Conservation (phyloP, 2,797 vertebrate species). For the Parauchenoglanis ngamensis region DNA sequence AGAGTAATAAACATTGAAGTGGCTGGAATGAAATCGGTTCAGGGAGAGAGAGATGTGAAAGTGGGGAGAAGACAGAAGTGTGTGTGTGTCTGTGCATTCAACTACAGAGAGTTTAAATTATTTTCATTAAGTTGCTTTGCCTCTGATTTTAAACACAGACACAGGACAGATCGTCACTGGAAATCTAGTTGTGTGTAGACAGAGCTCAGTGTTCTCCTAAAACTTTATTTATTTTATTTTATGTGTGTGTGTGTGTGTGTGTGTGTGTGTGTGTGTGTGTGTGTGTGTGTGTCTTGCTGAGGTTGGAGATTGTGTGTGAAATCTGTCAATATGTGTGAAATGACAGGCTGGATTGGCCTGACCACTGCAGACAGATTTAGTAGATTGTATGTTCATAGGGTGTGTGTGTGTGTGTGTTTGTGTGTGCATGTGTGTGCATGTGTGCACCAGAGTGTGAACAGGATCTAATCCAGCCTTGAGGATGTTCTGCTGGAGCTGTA, state of each 20-base stretch:
- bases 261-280: constrained; percentile 3
- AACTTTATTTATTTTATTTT: constrained; percentile 7
- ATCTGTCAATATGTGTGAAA: constrained; percentile 53
- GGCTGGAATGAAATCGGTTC: constrained; percentile 31
- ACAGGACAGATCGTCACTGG: not conserved
- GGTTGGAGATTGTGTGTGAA: constrained; percentile 52
- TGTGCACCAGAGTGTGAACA: constrained; percentile 25
- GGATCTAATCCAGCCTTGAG: constrained; percentile 45
- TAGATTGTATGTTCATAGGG: constrained; percentile 38
- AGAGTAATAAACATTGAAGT: constrained; percentile 47
- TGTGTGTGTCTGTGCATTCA: constrained; percentile 8
- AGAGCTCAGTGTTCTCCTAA: constrained; percentile 1
- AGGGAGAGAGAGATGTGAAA: constrained; percentile 4
- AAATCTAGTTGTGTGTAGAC: constrained; percentile 7
- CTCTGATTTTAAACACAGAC: constrained; percentile 1
- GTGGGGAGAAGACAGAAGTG: not conserved
- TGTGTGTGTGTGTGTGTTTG: constrained; percentile 21
- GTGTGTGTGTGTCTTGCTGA: constrained; percentile 43
- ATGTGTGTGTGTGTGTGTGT: not conserved
- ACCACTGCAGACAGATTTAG: constrained; percentile 44
- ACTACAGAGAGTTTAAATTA: not conserved
- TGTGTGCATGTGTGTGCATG: constrained; percentile 37
- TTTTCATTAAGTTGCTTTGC: not conserved
- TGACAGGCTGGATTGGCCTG: constrained; percentile 41
- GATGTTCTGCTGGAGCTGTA: constrained; percentile 37